Evolutionary conservation across 1,140 invertebrate species (phyloP), one percentile per base, ranked within the genome.

Genomic region (Episyrphus balteatus): DNA sequence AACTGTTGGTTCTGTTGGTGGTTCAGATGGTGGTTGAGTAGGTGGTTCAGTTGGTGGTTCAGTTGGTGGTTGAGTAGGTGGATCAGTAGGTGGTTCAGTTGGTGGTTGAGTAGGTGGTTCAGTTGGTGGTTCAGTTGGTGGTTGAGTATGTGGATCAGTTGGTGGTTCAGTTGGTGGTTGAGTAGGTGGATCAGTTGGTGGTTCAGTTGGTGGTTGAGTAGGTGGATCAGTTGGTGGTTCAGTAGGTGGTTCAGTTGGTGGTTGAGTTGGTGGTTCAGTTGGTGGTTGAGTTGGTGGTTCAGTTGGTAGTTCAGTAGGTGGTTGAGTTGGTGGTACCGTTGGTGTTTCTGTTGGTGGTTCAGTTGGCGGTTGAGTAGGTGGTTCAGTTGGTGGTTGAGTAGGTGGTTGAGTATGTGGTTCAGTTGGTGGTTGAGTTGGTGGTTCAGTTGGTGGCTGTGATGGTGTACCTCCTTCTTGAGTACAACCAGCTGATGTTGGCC

Each of bases 71-170:
- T 3, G 21, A 8, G 8, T 26, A 26, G 21, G 21, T 26, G 3
- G 8, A 26, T 8, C 21, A 26, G 8, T 26, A 8, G 21, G 21
- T 3, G 8, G 21, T 26, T 26, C 63, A 61, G 42, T 42, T 53
- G 11, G 42, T 63, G 53, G 41, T 51, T 49, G 1, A 61, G 61
- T 54, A 63, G 63, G 0, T 61, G 58, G 5, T 59, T 53, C 1
- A 37, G 21, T 26, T 26, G 21, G 21, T 5, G 21, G 21, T 26
- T 26, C 8, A 3, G 21, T 3, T 26, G 21, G 21, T 26, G 21
- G 21, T 26, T 26, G 21, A 8, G n/a, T n/a, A n/a, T n/a, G n/a
- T n/a, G n/a, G n/a, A n/a, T 3, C 3, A 26, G 21, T 26, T 26
- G 3, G 21, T 26, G 21, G 21, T 26, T n/a, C n/a, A n/a, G n/a